Evolutionary conservation across 2,113 vertebrate genomes (phyloP).

Genomic region (Paedocypris sp.): DNA sequence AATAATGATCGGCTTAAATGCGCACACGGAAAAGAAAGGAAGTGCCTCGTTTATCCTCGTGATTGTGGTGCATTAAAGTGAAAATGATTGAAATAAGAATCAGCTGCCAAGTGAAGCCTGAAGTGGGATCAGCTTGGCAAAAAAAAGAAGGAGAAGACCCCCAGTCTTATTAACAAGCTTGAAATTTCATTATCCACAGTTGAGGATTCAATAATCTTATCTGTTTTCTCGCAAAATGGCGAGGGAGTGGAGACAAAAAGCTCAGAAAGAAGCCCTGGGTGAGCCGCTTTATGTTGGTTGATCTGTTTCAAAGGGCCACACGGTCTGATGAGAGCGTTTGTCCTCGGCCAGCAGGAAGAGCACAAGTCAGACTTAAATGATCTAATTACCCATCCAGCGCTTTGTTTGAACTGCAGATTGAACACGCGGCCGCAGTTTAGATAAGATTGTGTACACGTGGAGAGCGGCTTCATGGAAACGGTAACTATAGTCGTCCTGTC

Average conservation of each 20-base stretch:
- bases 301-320: conserved; percentile 32
- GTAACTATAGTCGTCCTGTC: not conserved
- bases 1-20: conserved; percentile 19
- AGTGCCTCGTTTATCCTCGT: not conserved
- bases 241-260: conserved; percentile 23
- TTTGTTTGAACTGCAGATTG: conserved; percentile 29
- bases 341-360: conserved; percentile 35
- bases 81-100: conserved; percentile 27
- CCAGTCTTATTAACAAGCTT: conserved; percentile 33
- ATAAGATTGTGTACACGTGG: not conserved
- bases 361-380: conserved; percentile 50
- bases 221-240: conserved; percentile 9
- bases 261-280: conserved; percentile 17
- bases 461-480: not conserved
- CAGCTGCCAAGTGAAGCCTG: conserved; percentile 15
- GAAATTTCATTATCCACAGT: conserved; percentile 37
- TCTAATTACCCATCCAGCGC: conserved; percentile 47
- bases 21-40: conserved; percentile 3
- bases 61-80: conserved; percentile 13
- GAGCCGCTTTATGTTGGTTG: conserved; percentile 30
- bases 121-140: conserved; percentile 2
- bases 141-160: not conserved
- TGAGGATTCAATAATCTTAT: conserved; percentile 41
- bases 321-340: conserved; percentile 40
- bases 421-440: not conserved